Conservation (phyloP, 2,113 vertebrate species). For the Aphelocoma coerulescens region DNA sequence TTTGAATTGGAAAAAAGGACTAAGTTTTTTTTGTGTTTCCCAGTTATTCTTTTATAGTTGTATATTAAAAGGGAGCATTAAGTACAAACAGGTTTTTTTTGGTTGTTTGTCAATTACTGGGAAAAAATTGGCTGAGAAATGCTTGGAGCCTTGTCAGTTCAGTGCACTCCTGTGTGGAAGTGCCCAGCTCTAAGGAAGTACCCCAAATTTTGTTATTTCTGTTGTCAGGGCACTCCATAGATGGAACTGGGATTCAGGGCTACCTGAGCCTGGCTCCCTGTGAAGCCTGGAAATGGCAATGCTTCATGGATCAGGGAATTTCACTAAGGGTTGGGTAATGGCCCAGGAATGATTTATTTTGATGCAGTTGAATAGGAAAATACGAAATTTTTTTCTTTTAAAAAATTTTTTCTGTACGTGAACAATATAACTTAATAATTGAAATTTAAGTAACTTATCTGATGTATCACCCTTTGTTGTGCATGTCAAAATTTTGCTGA, state of each 20-base stretch:
- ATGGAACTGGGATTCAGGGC: background rate
- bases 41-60: background rate
- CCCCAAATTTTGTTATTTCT: background rate
- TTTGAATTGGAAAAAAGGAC: background rate
- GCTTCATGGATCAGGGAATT: background rate
- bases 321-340: background rate
- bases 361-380: background rate
- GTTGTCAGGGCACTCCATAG: fast-evolving
- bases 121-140: background rate
- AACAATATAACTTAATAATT: background rate
- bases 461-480: background rate
- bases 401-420: fast-evolving
- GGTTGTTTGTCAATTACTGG: background rate
- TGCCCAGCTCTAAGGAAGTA: background rate
- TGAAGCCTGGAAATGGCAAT: background rate
- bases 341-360: background rate
- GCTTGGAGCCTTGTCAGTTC: background rate
- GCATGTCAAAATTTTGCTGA: background rate
- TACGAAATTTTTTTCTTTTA: fast-evolving
- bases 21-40: background rate
- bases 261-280: background rate
- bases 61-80: background rate
- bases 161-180: background rate
- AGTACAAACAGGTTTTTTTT: background rate
- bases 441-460: background rate